Evolutionary conservation across 2,888 invertebrate species (phyloP).

Genomic region (Noctua fimbriata): DNA sequence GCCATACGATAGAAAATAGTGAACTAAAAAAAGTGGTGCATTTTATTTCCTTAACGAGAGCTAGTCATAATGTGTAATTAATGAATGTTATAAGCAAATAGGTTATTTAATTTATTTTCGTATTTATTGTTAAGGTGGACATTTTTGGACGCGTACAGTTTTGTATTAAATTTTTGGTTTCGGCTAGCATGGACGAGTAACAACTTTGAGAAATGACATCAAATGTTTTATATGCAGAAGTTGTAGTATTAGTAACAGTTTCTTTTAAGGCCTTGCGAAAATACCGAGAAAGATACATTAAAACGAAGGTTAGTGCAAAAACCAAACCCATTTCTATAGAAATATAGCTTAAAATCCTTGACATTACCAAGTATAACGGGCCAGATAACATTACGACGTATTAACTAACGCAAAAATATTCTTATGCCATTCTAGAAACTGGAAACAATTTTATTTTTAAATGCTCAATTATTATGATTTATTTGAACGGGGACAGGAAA

Average conservation of each 20-base stretch:
- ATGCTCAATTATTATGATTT: conserved; percentile 22
- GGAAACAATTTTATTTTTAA: conserved; percentile 7
- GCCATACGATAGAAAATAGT: conserved; percentile 78
- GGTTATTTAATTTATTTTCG: conserved; percentile 76
- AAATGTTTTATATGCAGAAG: conserved; percentile 28
- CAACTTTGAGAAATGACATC: conserved; percentile 41
- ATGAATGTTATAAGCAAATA: conserved; percentile 71
- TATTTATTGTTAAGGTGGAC: conserved; percentile 61
- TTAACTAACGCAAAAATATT: neutral
- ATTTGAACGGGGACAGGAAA: conserved; percentile 58
- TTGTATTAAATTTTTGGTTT: conserved; percentile 37
- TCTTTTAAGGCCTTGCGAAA: neutral
- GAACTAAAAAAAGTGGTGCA: conserved; percentile 81
- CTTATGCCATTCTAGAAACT: conserved; percentile 16
- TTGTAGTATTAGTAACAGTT: neutral
- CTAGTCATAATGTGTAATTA: conserved; percentile 85
- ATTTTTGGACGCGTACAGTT: conserved; percentile 45
- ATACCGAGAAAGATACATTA: neutral
- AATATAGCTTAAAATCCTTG: neutral
- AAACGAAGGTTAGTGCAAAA: neutral
- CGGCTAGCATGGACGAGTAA: conserved; percentile 10
- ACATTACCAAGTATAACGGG: neutral
- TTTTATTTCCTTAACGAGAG: conserved; percentile 82
- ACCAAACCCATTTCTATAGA: neutral
- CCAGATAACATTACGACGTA: conserved; percentile 16